Base-by-base conservation (phyloP, 2,113 vertebrate species). In the Etheostoma cragini region DNA sequence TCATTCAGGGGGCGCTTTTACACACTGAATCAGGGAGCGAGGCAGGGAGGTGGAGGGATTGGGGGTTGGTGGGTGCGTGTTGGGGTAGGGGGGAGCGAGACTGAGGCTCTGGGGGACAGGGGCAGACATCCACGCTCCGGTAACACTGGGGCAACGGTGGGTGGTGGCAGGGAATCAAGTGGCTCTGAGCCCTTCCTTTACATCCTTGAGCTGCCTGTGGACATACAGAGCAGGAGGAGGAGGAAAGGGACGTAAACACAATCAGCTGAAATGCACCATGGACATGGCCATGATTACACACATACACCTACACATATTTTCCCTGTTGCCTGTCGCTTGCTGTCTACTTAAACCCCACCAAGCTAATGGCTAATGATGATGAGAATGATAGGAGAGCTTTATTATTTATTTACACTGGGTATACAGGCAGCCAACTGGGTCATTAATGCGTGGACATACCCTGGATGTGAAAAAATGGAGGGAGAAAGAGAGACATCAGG, bases 1-100 rank as follows among this genome's bases (percentile, higher is more conserved):
- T 99, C 98, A 99, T 98, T 99, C 98, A 96, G 96, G 94, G 92
- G 96, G 94, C 95, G 97, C 97, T 98, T 99, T 98, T 98, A 97
- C 98, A 97, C 95, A 96, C 95, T 95, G 96, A 98, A 98, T 97
- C 97, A 97, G 96, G 96, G 96, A 96, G 96, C 94, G 94, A 95
- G 94, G 93, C 85, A 88, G 95, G 95, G 91, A 92, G 93, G 92
- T 91, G 94, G 92, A 89, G 86, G 85, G 83, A 89, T 78, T 96
- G 95, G 95, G 94, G 94, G 87, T 95, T 95, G 93, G 95, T 91
- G 96, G 96, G 87, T 86, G 87, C 66, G 30, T 95, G 95, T 91
- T 93, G 92, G 83, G 83, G 81, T 73, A 85, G 83, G 72, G 95
- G 89, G 93, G 68, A 89, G 96, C 92, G 88, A 77, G 57, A 77